Conservation (phyloP, 2,888 invertebrate genomes). For the Tenthredo distinguenda region DNA sequence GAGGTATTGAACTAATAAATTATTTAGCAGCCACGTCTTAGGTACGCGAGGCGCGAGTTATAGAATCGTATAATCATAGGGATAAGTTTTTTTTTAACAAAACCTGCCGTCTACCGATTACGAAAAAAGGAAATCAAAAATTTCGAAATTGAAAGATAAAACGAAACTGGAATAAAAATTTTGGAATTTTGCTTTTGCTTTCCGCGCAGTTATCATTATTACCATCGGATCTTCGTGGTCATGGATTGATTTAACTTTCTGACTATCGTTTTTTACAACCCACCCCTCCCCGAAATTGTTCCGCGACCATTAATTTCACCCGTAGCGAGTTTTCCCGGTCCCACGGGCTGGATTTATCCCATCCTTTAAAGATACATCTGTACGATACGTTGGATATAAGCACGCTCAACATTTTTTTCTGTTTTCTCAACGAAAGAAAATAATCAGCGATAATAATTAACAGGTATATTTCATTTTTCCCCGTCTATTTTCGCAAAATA, state of each 20-base stretch:
- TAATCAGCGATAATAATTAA: neutral
- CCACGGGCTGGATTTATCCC: no score
- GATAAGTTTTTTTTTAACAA: neutral
- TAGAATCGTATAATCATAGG: neutral
- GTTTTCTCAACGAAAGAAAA: neutral
- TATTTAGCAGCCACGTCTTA: slow-evolving; percentile 30
- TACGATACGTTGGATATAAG: no score
- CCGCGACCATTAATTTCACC: no score
- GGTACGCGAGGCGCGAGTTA: neutral
- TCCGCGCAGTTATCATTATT: neutral
- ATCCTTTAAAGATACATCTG: no score
- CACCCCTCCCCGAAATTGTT: no score
- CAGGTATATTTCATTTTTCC: no score
- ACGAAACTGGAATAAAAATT: neutral
- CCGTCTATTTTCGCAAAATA: no score
- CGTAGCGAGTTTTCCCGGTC: no score
- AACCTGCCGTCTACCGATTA: neutral
- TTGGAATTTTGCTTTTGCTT: neutral
- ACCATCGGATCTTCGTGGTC: neutral
- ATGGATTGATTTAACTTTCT: neutral
- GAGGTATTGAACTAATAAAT: slow-evolving; percentile 27
- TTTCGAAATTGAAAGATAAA: no score
- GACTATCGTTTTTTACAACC: neutral
- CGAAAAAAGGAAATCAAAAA: neutral
- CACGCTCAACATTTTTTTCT: no score